phyloP scores from a whole-genome alignment of 2,797 vertebrate genomes.

The Menidia menidia region DNA sequence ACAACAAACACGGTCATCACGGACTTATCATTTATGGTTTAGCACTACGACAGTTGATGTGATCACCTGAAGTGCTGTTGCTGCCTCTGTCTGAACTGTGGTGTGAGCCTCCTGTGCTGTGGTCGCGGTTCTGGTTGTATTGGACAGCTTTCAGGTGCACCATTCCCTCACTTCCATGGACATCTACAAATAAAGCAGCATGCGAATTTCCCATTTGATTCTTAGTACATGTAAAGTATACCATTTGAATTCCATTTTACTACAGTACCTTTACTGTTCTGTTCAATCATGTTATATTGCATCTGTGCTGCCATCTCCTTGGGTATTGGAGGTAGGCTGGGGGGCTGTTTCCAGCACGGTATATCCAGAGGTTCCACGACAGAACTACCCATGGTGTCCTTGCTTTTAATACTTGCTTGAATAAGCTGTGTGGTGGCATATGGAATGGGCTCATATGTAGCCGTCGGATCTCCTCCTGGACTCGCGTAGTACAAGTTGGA shows the following conservation, averaged over 20 bases:
- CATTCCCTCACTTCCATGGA: slow-evolving; percentile 84
- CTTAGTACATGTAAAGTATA: background rate
- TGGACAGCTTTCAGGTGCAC: slow-evolving; percentile 86
- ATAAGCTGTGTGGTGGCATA: slow-evolving; percentile 97
- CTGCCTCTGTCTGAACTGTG: slow-evolving; percentile 94
- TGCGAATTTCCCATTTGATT: background rate
- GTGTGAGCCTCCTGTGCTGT: slow-evolving; percentile 90
- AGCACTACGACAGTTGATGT: slow-evolving; percentile 15
- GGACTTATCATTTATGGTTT: slow-evolving; percentile 27
- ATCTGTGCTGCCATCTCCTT: slow-evolving; percentile 83
- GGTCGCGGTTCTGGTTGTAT: slow-evolving; percentile 89
- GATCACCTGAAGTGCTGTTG: slow-evolving; percentile 89
- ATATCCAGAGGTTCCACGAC: slow-evolving; percentile 84
- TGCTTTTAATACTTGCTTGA: slow-evolving; percentile 88
- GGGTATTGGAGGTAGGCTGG: slow-evolving; percentile 88
- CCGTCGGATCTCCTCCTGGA: slow-evolving; percentile 82
- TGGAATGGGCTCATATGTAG: slow-evolving; percentile 87
- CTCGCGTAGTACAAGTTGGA: slow-evolving; percentile 91
- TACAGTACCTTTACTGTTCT: slow-evolving; percentile 90
- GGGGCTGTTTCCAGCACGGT: slow-evolving; percentile 88
- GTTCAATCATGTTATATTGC: slow-evolving; percentile 93
- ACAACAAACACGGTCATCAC: slow-evolving; percentile 39
- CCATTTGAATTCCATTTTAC: background rate
- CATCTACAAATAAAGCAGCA: slow-evolving; percentile 59
- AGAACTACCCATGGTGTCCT: slow-evolving; percentile 77